Evolutionary conservation across 2,113 vertebrate genomes (phyloP).

Genomic region (Taurulus bubalis): DNA sequence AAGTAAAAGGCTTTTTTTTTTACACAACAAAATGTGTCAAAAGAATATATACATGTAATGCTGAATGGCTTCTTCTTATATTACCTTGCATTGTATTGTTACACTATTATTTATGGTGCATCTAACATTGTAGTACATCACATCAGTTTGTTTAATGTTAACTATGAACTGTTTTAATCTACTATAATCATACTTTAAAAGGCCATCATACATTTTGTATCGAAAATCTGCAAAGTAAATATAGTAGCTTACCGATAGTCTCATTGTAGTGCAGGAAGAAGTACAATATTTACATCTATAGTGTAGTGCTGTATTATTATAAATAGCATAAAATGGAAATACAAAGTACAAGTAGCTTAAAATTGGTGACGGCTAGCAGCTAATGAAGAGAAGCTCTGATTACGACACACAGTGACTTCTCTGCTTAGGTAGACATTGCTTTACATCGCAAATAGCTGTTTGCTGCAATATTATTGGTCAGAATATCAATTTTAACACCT

Average conservation of each 20-base stretch:
- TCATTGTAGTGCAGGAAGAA: neutral
- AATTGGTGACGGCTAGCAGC: neutral
- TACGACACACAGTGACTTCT: neutral
- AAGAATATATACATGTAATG: neutral
- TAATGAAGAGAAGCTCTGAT: no score
- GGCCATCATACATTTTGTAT: neutral
- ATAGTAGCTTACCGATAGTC: neutral
- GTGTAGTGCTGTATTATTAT: neutral
- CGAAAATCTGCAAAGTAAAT: neutral
- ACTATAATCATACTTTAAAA: neutral
- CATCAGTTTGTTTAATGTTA: neutral
- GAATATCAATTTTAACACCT: neutral
- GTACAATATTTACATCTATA: neutral
- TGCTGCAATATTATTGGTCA: neutral
- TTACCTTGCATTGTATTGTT: neutral
- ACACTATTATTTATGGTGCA: neutral
- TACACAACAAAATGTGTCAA: neutral
- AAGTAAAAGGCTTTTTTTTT: neutral
- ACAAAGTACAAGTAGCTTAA: neutral
- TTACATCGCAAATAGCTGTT: neutral
- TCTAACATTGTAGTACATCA: neutral
- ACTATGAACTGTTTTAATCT: neutral
- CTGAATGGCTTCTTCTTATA: neutral
- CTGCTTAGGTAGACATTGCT: neutral
- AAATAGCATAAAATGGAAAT: neutral